Conservation (phyloP, 1,140 invertebrate genomes). For the Tigriopus japonicus region DNA sequence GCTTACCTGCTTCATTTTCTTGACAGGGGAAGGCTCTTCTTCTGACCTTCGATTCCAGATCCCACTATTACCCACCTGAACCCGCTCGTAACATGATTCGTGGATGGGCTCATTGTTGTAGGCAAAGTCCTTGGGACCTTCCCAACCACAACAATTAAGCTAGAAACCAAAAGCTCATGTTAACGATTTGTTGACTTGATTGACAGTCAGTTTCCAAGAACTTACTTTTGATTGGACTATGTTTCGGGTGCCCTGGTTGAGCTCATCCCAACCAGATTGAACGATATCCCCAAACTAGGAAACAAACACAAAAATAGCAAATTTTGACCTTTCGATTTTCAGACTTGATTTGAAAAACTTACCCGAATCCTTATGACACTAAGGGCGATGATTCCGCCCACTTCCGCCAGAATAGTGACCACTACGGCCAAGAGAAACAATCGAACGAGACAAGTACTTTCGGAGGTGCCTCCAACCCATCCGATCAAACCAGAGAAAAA, state of each 20-base stretch:
- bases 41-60: slow-evolving; percentile 5
- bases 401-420: slow-evolving; percentile 24
- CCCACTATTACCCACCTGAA: neutral
- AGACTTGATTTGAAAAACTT: slow-evolving; percentile 10
- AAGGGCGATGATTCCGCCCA: slow-evolving; percentile 27
- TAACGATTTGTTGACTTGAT: neutral
- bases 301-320: slow-evolving; percentile 1
- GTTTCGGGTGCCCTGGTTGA: slow-evolving; percentile 28
- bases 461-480: slow-evolving; percentile 24
- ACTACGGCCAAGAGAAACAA: slow-evolving; percentile 24
- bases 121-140: slow-evolving; percentile 28
- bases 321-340: too few relatives aligned
- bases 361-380: slow-evolving; percentile 26
- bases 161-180: slow-evolving; percentile 17
- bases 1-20: slow-evolving; percentile 10
- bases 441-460: slow-evolving; percentile 22
- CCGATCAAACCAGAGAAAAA: slow-evolving; percentile 28
- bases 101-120: slow-evolving; percentile 27
- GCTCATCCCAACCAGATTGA: slow-evolving; percentile 27
- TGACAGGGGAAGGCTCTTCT: neutral
- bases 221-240: slow-evolving; percentile 27
- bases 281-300: slow-evolving; percentile 27
- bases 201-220: neutral
- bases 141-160: slow-evolving; percentile 29
- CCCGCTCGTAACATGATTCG: slow-evolving; percentile 25